Base-by-base conservation (phyloP, 2,888 invertebrate genomes). In the Neria commutata region DNA sequence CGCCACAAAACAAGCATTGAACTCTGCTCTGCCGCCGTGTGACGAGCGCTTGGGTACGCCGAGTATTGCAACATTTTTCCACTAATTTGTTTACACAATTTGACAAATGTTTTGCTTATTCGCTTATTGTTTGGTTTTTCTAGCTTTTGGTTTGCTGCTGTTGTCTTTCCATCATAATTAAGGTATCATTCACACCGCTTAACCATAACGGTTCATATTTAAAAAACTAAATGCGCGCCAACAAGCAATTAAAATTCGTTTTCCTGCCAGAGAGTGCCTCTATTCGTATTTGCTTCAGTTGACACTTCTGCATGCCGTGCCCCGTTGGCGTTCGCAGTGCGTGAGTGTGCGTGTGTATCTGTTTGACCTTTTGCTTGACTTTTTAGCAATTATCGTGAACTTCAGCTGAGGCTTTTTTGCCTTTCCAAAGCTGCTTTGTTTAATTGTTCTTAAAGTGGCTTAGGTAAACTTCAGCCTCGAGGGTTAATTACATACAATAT, bases 101-200 rank as follows among this genome's bases (percentile, higher is more conserved):
- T n/a, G n/a, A n/a, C n/a, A n/a, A n/a, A n/a, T n/a, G n/a, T n/a
- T n/a, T n/a, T n/a, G n/a, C n/a, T n/a, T n/a, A n/a, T n/a, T n/a
- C n/a, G n/a, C n/a, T n/a, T n/a, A n/a, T n/a, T n/a, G n/a, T n/a
- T n/a, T n/a, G n/a, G n/a, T n/a, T n/a, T n/a, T n/a, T n/a, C n/a
- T n/a, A n/a, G n/a, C n/a, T n/a, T n/a, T n/a, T n/a, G n/a, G n/a
- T n/a, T n/a, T n/a, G n/a, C n/a, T n/a, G n/a, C n/a, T n/a, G n/a
- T n/a, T n/a, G n/a, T n/a, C n/a, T n/a, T n/a, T n/a, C n/a, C 19
- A 42, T 19, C 23, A 34, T 50, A 50, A 50, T 50, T 50, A 50
- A 33, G 23, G 34, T 50, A 50, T 50, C 50, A 50, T 50, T 50
- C 50, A 50, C 50, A 50, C 34, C 34, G 21, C 34, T 50, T 50